A percentile compares a stretch with the other conserved stretches of the same genome.
phyloP scores from a whole-genome alignment of 2,113 vertebrate genomes.

The Labeo catla region DNA sequence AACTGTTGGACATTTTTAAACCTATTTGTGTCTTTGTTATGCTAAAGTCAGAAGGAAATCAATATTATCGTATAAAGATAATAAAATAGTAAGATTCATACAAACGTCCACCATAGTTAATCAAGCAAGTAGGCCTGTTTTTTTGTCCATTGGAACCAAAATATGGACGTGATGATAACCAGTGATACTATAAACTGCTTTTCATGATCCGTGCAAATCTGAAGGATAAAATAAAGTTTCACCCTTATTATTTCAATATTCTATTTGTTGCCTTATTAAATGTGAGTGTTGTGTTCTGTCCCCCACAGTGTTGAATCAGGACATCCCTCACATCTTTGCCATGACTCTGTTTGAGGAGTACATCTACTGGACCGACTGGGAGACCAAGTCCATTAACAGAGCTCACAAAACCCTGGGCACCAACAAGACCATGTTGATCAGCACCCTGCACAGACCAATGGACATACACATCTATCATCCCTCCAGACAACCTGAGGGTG shows the following conservation, averaged over 20 bases:
- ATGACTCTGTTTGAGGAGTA: conserved; percentile 97
- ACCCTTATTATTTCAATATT: neutral
- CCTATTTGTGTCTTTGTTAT: neutral
- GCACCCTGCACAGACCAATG: conserved; percentile 95
- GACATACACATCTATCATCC: conserved; percentile 96
- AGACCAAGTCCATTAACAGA: conserved; percentile 97
- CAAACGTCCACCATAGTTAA: neutral
- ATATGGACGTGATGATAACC: neutral
- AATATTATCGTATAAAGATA: neutral
- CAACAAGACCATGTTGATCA: conserved; percentile 91
- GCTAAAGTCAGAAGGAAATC: neutral
- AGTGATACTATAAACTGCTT: neutral
- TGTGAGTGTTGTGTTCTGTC: neutral
- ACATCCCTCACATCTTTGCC: conserved; percentile 97
- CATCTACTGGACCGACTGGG: conserved; percentile 99
- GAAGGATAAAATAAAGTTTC: neutral
- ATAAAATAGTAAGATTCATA: neutral
- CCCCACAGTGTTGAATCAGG: conserved; percentile 86
- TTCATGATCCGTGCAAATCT: neutral
- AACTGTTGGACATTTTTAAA: neutral
- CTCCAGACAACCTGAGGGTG: conserved; percentile 88
- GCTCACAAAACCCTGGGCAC: conserved; percentile 90
- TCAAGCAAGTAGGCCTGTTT: too few species aligned
- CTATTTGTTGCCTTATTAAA: neutral
- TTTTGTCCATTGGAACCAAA: too few species aligned